A percentile compares a stretch with the other conserved stretches of the same genome.
These are phyloP conservation scores for Ondatra zibethicus DNA, from an alignment of 2,113 vertebrate species.

Conservation along the genomic window DNA sequence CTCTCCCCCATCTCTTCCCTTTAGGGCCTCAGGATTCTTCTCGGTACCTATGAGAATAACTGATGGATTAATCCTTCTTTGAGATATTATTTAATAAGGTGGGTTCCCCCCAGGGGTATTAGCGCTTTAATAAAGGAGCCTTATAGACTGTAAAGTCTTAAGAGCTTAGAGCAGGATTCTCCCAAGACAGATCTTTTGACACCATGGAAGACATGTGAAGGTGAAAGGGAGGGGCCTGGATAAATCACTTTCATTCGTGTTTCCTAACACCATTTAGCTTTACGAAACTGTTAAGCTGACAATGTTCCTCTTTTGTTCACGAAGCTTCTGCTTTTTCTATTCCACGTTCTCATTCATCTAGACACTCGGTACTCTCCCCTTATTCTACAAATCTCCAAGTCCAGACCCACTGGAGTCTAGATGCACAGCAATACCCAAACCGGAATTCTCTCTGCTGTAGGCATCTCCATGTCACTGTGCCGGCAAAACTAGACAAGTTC, in stretches of 20 bases:
- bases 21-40: not conserved
- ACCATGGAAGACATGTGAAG: not conserved
- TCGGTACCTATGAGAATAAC: not conserved
- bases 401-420: not conserved
- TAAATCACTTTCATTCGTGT: not conserved
- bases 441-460: not conserved
- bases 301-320: not conserved
- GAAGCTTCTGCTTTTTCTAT: not conserved
- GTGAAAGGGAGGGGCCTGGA: not conserved
- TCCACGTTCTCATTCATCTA: not conserved
- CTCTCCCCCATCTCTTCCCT: not conserved
- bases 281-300: not conserved
- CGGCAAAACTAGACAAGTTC: not conserved
- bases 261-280: constrained; percentile 32
- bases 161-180: constrained; percentile 44
- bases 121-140: constrained; percentile 53
- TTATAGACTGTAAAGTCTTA: constrained; percentile 3
- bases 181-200: constrained; percentile 20
- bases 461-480: not conserved
- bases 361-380: not conserved
- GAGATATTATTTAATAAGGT: constrained; percentile 60
- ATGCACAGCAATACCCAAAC: not conserved
- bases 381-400: not conserved
- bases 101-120: constrained; percentile 9
- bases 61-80: constrained; percentile 53